Base-by-base conservation (phyloP, 2,888 invertebrate genomes). In the Meloe dianella region DNA sequence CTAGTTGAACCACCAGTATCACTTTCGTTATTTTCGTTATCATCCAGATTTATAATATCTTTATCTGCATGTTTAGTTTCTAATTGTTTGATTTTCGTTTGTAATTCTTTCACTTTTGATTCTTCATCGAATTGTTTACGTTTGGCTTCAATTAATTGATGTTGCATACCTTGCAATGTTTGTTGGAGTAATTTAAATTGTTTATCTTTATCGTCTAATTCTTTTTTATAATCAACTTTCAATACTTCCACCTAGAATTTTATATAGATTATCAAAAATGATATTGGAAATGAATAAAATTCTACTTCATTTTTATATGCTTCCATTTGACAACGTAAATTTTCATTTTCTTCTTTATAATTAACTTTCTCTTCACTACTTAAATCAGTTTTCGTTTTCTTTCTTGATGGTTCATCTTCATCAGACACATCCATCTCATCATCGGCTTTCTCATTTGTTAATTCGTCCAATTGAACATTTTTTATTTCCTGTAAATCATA, bases 381-480 rank as follows among this genome's bases (percentile, higher is more conserved):
- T 63, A 67, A 65, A 51, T 77, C 78, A 56, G 57, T 71, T 41
- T 63, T 84, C 77, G 77, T 79, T 61, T 80, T 81, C 66, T 79
- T 81, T 32, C 81, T 80, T 1, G 78, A 73, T 1, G 83, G 84
- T 54, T 90, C 89, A 70, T 93, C 93, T 54, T 89, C 89, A 79
- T 94, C 94, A 0, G 94, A 94, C 75, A 94, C 89, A 75, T 94
- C 94, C 94, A 94, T 94, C 84, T 94, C 94, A 75, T 92, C 93
- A 77, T 93, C 93, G 51, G 91, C 91, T 73, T 87, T 85, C 66
- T 89, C 89, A 76, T 86, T 87, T 38, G 89, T 77, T 69, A 86
- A 71, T 41, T 83, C 86, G 77, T 90, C 89, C 77, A 91, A 81
- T 78, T 91, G 90, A 35, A 89, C 85, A 66, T 88, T 88, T 81